Percentiles rank a stretch among this genome's conserved stretches.
phyloP scores from a whole-genome alignment of 2,888 invertebrate genomes.

The Abrostola tripartita region DNA sequence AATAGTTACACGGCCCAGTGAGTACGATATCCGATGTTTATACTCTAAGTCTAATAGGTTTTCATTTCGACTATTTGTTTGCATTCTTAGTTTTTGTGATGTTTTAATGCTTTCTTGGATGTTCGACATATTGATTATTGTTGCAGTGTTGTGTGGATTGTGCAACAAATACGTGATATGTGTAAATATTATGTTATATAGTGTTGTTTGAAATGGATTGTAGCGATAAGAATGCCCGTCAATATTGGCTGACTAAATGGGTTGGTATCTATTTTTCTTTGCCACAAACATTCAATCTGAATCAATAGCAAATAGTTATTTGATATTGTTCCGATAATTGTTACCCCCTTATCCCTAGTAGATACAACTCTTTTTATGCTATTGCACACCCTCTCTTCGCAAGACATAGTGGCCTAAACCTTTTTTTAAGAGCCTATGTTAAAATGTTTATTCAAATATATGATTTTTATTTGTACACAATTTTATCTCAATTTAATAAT shows the following conservation, averaged over 20 bases:
- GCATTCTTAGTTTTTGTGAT: not conserved
- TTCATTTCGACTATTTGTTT: not conserved
- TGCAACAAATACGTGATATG: not conserved
- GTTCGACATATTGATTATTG: not conserved
- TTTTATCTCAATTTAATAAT: too few species aligned
- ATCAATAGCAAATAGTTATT: not conserved
- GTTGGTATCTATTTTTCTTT: conserved; percentile 34
- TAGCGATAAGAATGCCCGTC: conserved; percentile 18
- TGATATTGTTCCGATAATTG: not conserved
- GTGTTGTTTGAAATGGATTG: conserved; percentile 32
- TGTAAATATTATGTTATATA: not conserved
- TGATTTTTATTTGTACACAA: too few species aligned
- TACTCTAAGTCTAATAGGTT: not conserved
- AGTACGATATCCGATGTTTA: too few species aligned
- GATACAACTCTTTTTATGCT: too few species aligned
- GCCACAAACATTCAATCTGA: not conserved
- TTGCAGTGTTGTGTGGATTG: conserved; percentile 1
- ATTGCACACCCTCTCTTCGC: too few species aligned
- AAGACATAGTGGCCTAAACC: too few species aligned
- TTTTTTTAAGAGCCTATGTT: too few species aligned
- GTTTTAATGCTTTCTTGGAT: not conserved
- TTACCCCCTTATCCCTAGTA: too few species aligned
- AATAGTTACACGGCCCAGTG: too few species aligned
- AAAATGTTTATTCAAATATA: too few species aligned
- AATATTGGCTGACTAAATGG: conserved; percentile 32